Conservation (phyloP, 2,888 invertebrate genomes). For the Morinoia aosen region DNA sequence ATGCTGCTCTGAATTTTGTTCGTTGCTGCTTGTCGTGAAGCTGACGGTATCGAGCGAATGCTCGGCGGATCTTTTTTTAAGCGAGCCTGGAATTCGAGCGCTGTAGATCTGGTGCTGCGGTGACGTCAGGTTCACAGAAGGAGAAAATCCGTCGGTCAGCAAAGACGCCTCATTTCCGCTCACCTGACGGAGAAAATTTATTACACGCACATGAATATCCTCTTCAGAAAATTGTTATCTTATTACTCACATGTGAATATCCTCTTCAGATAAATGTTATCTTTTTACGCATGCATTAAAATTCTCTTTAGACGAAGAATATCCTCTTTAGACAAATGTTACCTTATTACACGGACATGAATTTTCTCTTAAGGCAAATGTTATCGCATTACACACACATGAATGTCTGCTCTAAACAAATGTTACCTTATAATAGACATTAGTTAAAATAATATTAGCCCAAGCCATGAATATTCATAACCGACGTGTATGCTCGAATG, state of each 20-base stretch:
- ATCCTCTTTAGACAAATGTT: no score
- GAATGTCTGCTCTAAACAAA: no score
- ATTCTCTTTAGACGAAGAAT: no score
- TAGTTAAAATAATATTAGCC: not conserved
- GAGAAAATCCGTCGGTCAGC: constrained; percentile 12
- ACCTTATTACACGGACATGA: not conserved
- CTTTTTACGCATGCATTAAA: no score
- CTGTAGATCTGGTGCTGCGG: not conserved
- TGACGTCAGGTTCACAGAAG: not conserved
- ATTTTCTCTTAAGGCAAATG: no score
- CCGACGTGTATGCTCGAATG: no score
- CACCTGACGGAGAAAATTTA: not conserved
- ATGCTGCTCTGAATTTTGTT: not conserved
- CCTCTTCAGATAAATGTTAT: no score
- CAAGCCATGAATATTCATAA: not conserved
- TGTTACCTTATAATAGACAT: not conserved
- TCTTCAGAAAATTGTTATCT: no score
- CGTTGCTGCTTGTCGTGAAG: not conserved
- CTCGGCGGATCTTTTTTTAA: not conserved
- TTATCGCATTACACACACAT: no score
- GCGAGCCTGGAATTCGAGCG: not conserved
- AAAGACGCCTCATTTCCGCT: not conserved
- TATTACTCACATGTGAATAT: no score
- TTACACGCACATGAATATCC: not conserved
- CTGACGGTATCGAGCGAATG: not conserved